phyloP scores from a whole-genome alignment of 2,888 invertebrate genomes.

The Cataglyphis rosenhaueri region DNA sequence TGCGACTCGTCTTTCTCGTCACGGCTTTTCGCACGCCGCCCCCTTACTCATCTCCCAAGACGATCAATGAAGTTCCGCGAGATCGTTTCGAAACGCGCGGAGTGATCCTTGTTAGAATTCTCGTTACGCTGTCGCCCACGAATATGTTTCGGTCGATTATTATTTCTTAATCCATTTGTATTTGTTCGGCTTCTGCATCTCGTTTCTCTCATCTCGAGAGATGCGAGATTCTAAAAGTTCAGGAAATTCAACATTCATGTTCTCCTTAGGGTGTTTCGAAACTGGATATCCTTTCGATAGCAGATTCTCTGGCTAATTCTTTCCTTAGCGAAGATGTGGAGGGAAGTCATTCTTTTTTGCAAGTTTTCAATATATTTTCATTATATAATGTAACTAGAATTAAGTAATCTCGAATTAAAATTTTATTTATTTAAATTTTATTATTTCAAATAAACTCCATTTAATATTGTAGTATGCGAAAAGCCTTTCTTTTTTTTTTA shows the following conservation, averaged over 20 bases:
- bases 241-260: background rate
- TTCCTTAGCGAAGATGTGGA: background rate
- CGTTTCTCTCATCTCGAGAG: background rate
- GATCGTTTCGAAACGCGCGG: slow-evolving; percentile 23
- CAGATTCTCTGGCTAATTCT: background rate
- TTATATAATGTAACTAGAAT: background rate
- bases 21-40: slow-evolving; percentile 37
- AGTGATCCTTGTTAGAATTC: background rate
- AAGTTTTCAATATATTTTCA: background rate
- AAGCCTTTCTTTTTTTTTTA: background rate
- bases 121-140: slow-evolving; percentile 17
- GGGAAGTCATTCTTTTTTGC: background rate
- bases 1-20: background rate
- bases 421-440: background rate
- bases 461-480: background rate
- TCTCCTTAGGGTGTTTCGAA: background rate
- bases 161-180: background rate
- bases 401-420: background rate
- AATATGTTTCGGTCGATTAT: background rate
- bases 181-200: background rate
- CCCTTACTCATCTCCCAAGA: slow-evolving; percentile 34
- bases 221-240: background rate
- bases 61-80: slow-evolving; percentile 41
- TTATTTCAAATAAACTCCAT: background rate
- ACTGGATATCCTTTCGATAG: background rate